Evolutionary conservation across 2,113 vertebrate species (phyloP).

Genomic region (Mixornis gularis): DNA sequence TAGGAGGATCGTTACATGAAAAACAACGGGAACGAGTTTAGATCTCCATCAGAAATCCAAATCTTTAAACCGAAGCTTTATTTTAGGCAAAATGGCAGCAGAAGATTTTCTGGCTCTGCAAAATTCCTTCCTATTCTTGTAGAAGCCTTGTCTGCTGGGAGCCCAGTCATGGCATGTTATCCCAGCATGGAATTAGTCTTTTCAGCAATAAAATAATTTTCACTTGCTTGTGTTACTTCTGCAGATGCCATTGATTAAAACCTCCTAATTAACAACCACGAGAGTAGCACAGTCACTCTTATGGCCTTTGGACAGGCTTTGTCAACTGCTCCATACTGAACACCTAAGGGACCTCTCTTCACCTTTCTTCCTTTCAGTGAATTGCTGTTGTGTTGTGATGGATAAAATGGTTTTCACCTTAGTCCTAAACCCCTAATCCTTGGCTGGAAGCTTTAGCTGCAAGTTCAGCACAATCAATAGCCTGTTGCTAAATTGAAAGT

Average conservation of each 20-base stretch:
- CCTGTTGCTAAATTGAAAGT: not conserved
- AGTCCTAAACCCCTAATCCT: not conserved
- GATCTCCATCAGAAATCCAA: not conserved
- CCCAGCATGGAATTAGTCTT: not conserved
- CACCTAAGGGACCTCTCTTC: not conserved
- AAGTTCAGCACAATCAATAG: not conserved
- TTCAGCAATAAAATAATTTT: not conserved
- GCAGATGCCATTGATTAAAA: not conserved
- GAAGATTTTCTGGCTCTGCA: not conserved
- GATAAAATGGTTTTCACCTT: constrained; percentile 4
- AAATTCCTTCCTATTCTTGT: not conserved
- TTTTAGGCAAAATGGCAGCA: not conserved
- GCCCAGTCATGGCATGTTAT: not conserved
- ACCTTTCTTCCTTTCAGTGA: not conserved
- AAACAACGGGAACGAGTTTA: not conserved
- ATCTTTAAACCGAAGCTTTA: not conserved
- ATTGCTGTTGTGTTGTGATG: not conserved
- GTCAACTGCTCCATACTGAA: not conserved
- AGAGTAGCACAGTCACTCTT: not conserved
- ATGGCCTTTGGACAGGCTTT: not conserved
- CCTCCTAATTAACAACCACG: not conserved
- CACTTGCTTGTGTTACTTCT: not conserved
- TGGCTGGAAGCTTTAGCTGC: not conserved
- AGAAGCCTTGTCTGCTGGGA: not conserved
- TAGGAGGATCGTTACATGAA: not conserved